These are phyloP conservation scores for Muscina levida DNA, from an alignment of 2,888 invertebrate genomes.

Conservation along the genomic window DNA sequence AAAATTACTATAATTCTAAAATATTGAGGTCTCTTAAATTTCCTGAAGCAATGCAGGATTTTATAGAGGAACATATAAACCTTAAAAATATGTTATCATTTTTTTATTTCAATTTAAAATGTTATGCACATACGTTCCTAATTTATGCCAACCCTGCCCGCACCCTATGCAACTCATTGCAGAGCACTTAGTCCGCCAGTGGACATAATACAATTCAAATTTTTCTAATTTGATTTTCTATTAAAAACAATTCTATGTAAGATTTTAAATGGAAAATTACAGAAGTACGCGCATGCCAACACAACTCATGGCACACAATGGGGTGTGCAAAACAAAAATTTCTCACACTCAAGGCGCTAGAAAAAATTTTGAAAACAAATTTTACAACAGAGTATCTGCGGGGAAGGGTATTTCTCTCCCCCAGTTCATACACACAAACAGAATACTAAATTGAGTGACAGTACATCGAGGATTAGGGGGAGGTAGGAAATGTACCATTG, in stretches of 20 bases:
- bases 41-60: too few relatives aligned
- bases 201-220: neutral
- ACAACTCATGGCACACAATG: neutral
- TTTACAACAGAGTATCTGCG: constrained; percentile 23
- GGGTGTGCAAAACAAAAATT: too few relatives aligned
- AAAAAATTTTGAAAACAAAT: neutral
- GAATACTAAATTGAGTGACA: neutral
- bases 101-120: too few relatives aligned
- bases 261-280: constrained; percentile 36
- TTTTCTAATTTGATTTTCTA: constrained; percentile 1
- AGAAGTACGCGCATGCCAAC: neutral
- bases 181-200: neutral
- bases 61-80: too few relatives aligned
- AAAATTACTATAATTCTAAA: too few relatives aligned
- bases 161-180: neutral
- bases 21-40: too few relatives aligned
- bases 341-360: neutral
- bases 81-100: too few relatives aligned
- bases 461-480: neutral
- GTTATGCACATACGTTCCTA: too few relatives aligned
- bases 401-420: too few relatives aligned
- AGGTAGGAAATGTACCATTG: too few relatives aligned
- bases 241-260: constrained; percentile 3
- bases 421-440: too few relatives aligned
- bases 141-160: too few relatives aligned